Evolutionary conservation across 2,113 vertebrate genomes (phyloP), one percentile per base, ranked within the genome.

Genomic region (Phylloscopus trochilus): DNA sequence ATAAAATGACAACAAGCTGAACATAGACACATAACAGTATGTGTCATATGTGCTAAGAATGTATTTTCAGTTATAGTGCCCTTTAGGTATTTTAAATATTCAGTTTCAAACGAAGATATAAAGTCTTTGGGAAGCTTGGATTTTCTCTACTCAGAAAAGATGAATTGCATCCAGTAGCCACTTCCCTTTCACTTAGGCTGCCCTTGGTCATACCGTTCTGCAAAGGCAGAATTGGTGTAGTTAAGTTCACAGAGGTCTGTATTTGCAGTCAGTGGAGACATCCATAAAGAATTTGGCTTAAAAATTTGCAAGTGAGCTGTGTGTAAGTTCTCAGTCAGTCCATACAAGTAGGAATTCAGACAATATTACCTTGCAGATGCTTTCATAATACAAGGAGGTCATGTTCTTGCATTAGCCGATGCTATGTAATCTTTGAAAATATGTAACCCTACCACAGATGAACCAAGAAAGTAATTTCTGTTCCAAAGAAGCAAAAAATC

Each of bases 381-480:
- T 83, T 87, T 73, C 30, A 33, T 66, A 52, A 56, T 74, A 14
- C 10, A 33, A 63, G 30, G 9, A 75, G 23, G 37, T 83, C 20
- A 6, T 44, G 14, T 89, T 92, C 41, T 92, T 92, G 41, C 59
- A 58, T 75, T 94, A 74, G 37, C 23, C 1, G 2, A 14, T 53
- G 23, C 73, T 67, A 35, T 51, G 30, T 86, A 83, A 66, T 75
- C 37, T 85, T 92, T 73, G 53, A 59, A 84, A 94, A 87, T 41
- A 60, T 5, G 6, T 49, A 72, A 30, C 20, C 16, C 24, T 55
- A 26, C 55, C 30, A 69, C 22, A 58, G n/a, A 44, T 37, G 20
- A 87, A 30, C 43, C 33, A 76, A 66, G 53, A 52, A 53, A 56
- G 18, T 43, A 60, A 60, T 52, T 86, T 9, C 28, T 46, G 6